These are phyloP conservation scores for Bucco capensis DNA, from an alignment of 2,113 vertebrate species.

Conservation along the genomic window DNA sequence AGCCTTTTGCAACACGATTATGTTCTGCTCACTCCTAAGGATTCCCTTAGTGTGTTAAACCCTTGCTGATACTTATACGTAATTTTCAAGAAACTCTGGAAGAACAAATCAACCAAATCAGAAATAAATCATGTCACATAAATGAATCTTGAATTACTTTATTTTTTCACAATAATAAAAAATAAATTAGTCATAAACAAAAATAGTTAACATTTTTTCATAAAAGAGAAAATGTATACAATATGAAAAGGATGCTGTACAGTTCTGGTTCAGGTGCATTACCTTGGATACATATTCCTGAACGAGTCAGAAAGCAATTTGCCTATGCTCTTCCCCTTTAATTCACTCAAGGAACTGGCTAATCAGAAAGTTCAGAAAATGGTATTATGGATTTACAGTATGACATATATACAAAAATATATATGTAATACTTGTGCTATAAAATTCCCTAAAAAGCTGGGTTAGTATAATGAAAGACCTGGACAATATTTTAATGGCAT, in stretches of 20 bases:
- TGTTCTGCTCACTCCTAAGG: background rate
- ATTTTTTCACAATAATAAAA: conserved; percentile 80
- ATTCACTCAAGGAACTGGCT: conserved; percentile 48
- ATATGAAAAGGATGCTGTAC: conserved; percentile 59
- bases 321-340: conserved; percentile 28
- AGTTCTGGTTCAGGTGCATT: conserved; percentile 57
- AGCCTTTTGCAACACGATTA: background rate
- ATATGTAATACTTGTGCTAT: conserved; percentile 48
- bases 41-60: background rate
- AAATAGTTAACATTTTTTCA: conserved; percentile 74
- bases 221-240: conserved; percentile 67
- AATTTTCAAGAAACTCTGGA: background rate
- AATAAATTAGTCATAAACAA: conserved; percentile 85
- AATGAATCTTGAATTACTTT: conserved; percentile 65
- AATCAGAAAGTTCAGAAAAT: conserved; percentile 21
- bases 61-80: background rate
- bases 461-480: conserved; percentile 67
- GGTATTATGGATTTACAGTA: conserved; percentile 50
- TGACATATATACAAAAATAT: conserved; percentile 57
- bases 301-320: conserved; percentile 52
- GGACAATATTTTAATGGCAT: conserved; percentile 51
- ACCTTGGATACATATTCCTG: conserved; percentile 38
- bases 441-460: conserved; percentile 49
- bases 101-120: background rate
- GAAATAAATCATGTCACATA: background rate